Evolutionary conservation across 2,797 vertebrate genomes (phyloP).

Genomic region (Syngnathus rostellatus): DNA sequence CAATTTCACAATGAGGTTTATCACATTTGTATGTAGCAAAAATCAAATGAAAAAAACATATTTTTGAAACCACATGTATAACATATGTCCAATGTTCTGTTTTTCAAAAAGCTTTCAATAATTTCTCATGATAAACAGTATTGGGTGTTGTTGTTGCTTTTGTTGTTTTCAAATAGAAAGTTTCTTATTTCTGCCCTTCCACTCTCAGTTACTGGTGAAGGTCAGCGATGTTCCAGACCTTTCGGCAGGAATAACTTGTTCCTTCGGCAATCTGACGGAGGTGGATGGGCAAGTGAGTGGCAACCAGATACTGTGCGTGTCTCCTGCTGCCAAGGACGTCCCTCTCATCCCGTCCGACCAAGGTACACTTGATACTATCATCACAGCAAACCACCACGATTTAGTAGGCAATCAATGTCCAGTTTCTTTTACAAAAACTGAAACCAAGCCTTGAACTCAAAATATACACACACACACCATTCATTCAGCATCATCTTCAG

Average conservation of each 20-base stretch:
- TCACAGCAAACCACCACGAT: not conserved
- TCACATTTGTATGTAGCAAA: not conserved
- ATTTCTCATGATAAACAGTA: too few relatives aligned
- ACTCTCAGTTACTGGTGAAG: conserved; percentile 80
- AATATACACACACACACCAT: conserved; percentile 8
- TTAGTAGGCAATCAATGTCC: not conserved
- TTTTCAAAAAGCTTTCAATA: not conserved
- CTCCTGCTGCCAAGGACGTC: conserved; percentile 85
- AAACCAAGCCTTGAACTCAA: too few relatives aligned
- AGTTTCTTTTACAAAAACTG: not conserved
- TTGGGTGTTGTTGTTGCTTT: not conserved
- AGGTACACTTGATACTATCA: conserved; percentile 62
- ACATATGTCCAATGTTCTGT: not conserved
- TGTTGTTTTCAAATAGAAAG: not conserved
- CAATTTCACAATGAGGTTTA: not conserved
- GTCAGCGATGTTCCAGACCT: conserved; percentile 91
- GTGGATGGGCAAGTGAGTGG: conserved; percentile 85
- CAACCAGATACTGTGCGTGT: conserved; percentile 86
- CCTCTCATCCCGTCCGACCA: conserved; percentile 88
- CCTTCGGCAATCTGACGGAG: conserved; percentile 91
- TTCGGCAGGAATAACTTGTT: conserved; percentile 82
- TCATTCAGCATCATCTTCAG: conserved; percentile 10
- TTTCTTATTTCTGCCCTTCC: not conserved
- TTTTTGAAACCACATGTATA: not conserved
- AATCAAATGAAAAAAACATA: not conserved